These are phyloP conservation scores for Portunus trituberculatus DNA, from an alignment of 1,140 invertebrate genomes.

Conservation along the genomic window DNA sequence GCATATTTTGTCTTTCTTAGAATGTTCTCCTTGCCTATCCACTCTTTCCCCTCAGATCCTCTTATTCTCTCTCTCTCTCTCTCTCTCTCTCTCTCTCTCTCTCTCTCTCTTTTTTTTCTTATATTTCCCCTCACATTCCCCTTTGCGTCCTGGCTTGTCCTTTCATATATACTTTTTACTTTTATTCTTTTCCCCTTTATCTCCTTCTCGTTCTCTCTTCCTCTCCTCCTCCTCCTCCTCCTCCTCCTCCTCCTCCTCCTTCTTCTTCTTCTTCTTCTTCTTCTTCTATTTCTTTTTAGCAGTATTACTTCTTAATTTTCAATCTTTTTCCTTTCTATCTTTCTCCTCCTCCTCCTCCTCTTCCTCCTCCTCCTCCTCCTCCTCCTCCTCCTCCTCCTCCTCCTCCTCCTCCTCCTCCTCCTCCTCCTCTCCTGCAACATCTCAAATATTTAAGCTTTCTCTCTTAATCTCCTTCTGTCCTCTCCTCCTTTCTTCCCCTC, in stretches of 20 bases:
- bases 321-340: not conserved
- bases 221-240: too few species aligned
- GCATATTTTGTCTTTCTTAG: too few species aligned
- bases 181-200: not conserved
- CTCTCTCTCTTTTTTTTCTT: not conserved
- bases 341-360: not conserved
- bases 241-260: not conserved
- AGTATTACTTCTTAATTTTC: not conserved
- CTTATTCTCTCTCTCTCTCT: too few species aligned
- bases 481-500: not conserved
- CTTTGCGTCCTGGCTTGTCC: too few species aligned
- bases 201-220: not conserved
- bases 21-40: not conserved
- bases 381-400: not conserved
- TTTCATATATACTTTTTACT: not conserved
- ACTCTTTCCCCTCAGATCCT: not conserved
- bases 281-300: not conserved
- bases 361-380: not conserved
- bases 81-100: not conserved
- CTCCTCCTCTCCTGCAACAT: not conserved
- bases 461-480: not conserved
- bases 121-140: not conserved
- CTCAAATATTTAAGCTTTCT: not conserved
- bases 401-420: conserved; percentile 7
- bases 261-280: not conserved